Evolutionary conservation across 2,797 vertebrate genomes (phyloP), one percentile per base, ranked within the genome.

Genomic region (Triplophysa yarkandensis): DNA sequence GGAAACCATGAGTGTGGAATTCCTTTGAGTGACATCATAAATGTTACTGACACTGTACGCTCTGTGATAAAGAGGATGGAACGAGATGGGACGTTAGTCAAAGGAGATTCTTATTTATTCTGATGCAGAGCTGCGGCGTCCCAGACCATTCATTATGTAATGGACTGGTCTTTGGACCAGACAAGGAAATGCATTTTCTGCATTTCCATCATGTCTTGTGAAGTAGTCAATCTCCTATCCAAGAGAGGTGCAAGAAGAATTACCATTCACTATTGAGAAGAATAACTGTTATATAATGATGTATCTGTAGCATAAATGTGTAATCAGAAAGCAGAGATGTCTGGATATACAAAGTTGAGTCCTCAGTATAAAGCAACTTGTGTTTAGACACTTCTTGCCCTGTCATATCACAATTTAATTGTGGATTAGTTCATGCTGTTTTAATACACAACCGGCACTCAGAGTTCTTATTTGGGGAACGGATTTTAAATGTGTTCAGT

Each of bases 161-260:
- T 74, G 82, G 62, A 73, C 69, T 78, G 41, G 74, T 74, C 65
- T 71, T 74, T 74, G 58, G 32, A 78, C 66, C 43, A 85, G 79
- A 71, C 64, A 71, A 60, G 66, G 14, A 82, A 69, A 46, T 68
- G 62, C 77, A 62, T 63, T 68, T 43, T 66, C 75, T 76, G 72
- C 61, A 77, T 62, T 76, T 83, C 82, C 50, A 82, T 55, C 68
- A 72, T 76, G 77, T 83, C 16, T 78, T 52, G 79, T 70, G 21
- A 72, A 76, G 76, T 86, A 88, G 85, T 71, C 67, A 77, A 60
- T 54, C 65, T 4, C 17, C 76, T 68, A 17, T 72, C 71, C 64
- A 74, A 77, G 65, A 80, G 71, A 43, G 80, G 43, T 28, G 36
- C 61, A 85, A 78, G 52, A 48, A 74, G 28, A 77, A 41, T 66